Conservation (phyloP, 2,797 vertebrate genomes). For the Lacerta agilis region DNA sequence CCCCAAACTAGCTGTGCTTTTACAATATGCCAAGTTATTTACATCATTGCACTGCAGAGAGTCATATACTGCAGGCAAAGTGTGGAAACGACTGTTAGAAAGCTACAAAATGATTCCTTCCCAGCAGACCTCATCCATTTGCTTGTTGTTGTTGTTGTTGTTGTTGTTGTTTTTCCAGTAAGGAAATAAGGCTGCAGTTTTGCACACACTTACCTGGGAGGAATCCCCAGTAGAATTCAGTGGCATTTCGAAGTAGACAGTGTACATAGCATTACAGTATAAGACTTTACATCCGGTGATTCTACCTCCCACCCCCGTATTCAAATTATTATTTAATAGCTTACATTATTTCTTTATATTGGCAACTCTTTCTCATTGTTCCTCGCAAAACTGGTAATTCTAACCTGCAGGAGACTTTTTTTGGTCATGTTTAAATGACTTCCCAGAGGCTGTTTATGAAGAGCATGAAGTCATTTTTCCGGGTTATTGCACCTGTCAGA, state of each 20-base stretch:
- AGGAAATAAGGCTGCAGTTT: neutral
- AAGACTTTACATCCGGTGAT: neutral
- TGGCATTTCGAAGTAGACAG: neutral
- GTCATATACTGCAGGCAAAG: neutral
- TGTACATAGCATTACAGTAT: neutral
- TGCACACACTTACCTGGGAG: neutral
- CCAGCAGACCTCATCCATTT: neutral
- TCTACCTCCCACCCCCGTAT: neutral
- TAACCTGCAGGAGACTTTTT: constrained; percentile 7
- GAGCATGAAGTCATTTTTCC: constrained; percentile 39
- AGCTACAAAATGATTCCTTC: neutral
- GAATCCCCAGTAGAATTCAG: neutral
- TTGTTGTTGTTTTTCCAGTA: neutral
- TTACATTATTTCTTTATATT: constrained; percentile 6
- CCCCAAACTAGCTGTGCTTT: neutral
- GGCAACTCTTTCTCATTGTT: neutral
- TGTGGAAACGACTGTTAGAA: neutral
- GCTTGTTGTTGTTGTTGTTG: constrained; percentile 21
- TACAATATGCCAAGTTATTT: constrained; percentile 28
- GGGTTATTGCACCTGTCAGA: constrained; percentile 38
- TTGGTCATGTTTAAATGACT: constrained; percentile 41
- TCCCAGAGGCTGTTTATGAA: constrained; percentile 34
- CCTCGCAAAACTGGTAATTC: constrained; percentile 18
- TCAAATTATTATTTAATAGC: constrained; percentile 24
- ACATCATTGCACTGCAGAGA: neutral